phyloP scores from a whole-genome alignment of 2,888 invertebrate genomes.

The Seira musarum region DNA sequence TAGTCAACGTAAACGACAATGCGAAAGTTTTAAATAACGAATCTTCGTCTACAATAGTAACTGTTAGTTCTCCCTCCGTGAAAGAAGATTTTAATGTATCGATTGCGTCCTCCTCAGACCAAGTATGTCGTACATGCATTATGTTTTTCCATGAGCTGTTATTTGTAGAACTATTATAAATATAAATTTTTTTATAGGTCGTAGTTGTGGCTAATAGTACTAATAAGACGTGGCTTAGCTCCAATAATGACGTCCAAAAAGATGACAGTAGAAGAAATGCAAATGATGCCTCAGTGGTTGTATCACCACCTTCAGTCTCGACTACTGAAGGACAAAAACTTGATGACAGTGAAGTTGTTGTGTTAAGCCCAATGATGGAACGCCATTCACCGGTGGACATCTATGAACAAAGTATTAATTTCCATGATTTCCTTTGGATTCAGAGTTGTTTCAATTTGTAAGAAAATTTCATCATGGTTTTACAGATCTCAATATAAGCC shows the following conservation, averaged over 20 bases:
- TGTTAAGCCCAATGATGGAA: conserved; percentile 78
- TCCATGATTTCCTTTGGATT: too few species aligned
- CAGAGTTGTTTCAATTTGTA: too few species aligned
- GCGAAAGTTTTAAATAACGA: conserved; percentile 63
- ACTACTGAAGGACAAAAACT: conserved; percentile 77
- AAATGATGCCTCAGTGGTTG: conserved; percentile 39
- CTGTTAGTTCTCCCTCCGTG: conserved; percentile 58
- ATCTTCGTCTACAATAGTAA: conserved; percentile 65
- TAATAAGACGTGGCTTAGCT: conserved; percentile 79
- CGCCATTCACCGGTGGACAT: conserved; percentile 57
- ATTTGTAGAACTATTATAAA: too few species aligned
- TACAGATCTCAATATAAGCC: conserved; percentile 81
- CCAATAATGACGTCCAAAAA: conserved; percentile 66
- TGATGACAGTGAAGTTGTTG: conserved; percentile 90
- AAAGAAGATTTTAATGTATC: conserved; percentile 54
- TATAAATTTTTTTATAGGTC: conserved; percentile 74
- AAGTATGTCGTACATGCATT: conserved; percentile 36
- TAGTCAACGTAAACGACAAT: conserved; percentile 68
- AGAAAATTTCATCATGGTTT: too few species aligned
- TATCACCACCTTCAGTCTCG: conserved; percentile 59
- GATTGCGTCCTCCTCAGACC: conserved; percentile 57
- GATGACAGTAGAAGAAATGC: conserved; percentile 36
- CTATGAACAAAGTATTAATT: conserved; percentile 69
- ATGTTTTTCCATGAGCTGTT: too few species aligned
- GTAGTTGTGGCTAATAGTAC: conserved; percentile 86